phyloP scores from a whole-genome alignment of 2,888 invertebrate genomes.

The Phengaris arion region DNA sequence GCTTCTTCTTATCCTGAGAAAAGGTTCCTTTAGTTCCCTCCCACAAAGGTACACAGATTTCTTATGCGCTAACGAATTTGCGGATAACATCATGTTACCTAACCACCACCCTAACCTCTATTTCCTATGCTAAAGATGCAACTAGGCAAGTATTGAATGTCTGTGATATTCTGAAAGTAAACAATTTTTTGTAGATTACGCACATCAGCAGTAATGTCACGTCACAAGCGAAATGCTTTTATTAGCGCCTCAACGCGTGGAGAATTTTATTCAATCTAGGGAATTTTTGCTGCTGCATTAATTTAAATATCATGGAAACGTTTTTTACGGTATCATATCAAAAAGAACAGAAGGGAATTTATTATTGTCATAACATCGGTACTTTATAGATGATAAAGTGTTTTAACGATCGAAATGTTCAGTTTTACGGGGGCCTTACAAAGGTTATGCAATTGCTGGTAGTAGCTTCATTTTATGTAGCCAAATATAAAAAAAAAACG shows the following conservation, averaged over 20 bases:
- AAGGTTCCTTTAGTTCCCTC: no score
- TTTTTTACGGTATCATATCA: conserved; percentile 44
- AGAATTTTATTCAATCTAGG: conserved; percentile 21
- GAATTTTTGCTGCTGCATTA: conserved; percentile 40
- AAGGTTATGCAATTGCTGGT: conserved; percentile 28
- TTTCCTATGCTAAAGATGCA: no score
- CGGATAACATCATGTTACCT: no score
- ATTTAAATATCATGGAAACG: conserved; percentile 50
- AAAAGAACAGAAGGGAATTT: conserved; percentile 50
- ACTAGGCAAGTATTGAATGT: neutral
- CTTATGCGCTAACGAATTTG: no score
- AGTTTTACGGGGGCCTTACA: conserved; percentile 38
- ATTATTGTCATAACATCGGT: conserved; percentile 54
- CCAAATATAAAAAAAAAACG: no score
- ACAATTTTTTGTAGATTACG: neutral
- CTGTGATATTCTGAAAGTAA: neutral
- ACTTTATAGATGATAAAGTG: conserved; percentile 56
- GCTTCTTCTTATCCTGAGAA: no score
- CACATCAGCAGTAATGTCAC: conserved; percentile 8
- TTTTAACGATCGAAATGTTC: conserved; percentile 49
- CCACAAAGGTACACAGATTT: no score
- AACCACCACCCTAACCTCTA: no score
- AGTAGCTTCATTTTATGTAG: neutral
- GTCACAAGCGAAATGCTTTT: conserved; percentile 3
- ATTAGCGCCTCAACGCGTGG: conserved; percentile 1